Conservation (phyloP, 2,888 invertebrate genomes). For the Acleris cristana region DNA sequence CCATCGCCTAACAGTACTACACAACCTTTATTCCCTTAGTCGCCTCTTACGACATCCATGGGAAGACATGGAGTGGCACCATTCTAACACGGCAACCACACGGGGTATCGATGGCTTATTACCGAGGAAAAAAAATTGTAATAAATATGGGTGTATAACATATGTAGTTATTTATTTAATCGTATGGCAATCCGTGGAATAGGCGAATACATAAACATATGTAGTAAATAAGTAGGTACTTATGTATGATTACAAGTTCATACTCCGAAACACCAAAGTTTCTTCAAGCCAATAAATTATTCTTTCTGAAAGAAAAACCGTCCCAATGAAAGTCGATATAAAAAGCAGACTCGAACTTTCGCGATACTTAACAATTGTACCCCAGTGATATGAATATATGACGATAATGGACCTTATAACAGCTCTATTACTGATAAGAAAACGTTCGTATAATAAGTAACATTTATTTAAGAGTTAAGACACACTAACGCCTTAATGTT, state of each 20-base stretch:
- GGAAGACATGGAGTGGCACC: too few relatives aligned
- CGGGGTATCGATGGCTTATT: too few relatives aligned
- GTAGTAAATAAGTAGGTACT: not conserved
- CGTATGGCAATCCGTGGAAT: too few relatives aligned
- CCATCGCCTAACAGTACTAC: too few relatives aligned
- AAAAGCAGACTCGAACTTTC: slow-evolving; percentile 11
- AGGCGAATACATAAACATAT: not conserved
- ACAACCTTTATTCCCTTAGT: too few relatives aligned
- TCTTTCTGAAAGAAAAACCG: slow-evolving; percentile 7
- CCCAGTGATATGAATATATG: slow-evolving; percentile 29
- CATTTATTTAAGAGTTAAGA: too few relatives aligned
- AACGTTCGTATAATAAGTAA: not conserved
- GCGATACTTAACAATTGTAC: slow-evolving; percentile 27
- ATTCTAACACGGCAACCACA: too few relatives aligned
- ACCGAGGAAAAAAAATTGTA: too few relatives aligned
- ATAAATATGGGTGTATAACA: too few relatives aligned
- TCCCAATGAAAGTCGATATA: slow-evolving; percentile 20
- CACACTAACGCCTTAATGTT: too few relatives aligned
- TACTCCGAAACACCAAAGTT: not conserved
- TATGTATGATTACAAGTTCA: not conserved
- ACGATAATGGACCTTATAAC: slow-evolving; percentile 3
- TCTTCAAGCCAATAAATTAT: slow-evolving; percentile 15
- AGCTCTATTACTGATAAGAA: not conserved
- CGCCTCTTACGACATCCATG: too few relatives aligned
- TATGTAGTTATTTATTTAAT: too few relatives aligned